Evolutionary conservation across 2,888 invertebrate genomes (phyloP).

Genomic region (Athalia cordata): DNA sequence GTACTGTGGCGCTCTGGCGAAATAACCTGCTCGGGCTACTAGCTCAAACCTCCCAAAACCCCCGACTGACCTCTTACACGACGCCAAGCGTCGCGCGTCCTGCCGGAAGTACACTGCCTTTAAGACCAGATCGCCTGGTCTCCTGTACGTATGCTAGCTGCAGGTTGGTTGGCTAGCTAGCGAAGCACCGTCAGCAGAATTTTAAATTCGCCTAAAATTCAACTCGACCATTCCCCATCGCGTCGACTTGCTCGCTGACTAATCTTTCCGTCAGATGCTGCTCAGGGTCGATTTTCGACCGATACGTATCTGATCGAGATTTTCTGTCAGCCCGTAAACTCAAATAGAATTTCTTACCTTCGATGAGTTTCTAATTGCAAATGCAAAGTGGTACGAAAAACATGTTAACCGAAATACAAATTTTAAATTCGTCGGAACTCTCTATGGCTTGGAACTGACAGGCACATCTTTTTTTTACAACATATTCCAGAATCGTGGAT

Average conservation of each 20-base stretch:
- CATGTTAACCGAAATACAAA: too few species aligned
- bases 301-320: background rate
- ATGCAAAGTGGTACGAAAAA: background rate
- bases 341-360: background rate
- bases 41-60: constrained; percentile 44
- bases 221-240: constrained; percentile 4
- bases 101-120: constrained; percentile 34
- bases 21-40: constrained; percentile 53
- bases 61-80: constrained; percentile 38
- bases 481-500: too few species aligned
- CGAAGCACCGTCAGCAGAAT: constrained; percentile 61
- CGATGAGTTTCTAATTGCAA: background rate
- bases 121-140: constrained; percentile 33
- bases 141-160: constrained; percentile 27
- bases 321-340: background rate
- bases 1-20: constrained; percentile 48
- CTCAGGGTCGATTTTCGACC: background rate
- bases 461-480: too few species aligned
- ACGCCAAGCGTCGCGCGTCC: constrained; percentile 7
- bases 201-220: constrained; percentile 62
- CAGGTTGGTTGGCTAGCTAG: constrained; percentile 47
- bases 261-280: constrained; percentile 4
- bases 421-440: too few species aligned
- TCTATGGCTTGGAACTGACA: too few species aligned
- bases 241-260: constrained; percentile 6